Conservation (phyloP, 2,113 vertebrate genomes). For the Epinephelus cyanopodus region DNA sequence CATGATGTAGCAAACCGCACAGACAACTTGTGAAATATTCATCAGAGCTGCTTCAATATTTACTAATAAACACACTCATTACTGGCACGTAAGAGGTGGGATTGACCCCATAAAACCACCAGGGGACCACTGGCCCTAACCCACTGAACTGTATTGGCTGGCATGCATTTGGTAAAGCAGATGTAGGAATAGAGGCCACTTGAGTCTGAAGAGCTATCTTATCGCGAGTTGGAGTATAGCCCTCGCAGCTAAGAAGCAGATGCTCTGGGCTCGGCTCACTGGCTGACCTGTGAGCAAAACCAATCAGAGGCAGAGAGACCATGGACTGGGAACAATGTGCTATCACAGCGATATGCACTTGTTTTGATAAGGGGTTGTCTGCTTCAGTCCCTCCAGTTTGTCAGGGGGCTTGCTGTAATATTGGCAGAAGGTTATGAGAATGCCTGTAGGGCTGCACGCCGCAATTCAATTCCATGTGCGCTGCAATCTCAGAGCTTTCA, state of each 20-base stretch:
- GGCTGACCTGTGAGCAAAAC: slow-evolving; percentile 67
- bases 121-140: slow-evolving; percentile 26
- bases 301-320: slow-evolving; percentile 52
- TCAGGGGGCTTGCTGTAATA: slow-evolving; percentile 70
- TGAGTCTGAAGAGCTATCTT: slow-evolving; percentile 54
- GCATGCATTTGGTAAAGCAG: slow-evolving; percentile 16
- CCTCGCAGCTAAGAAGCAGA: slow-evolving; percentile 43
- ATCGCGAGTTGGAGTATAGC: slow-evolving; percentile 29
- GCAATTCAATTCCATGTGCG: slow-evolving; percentile 70
- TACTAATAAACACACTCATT: slow-evolving; percentile 61
- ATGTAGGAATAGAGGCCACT: slow-evolving; percentile 43
- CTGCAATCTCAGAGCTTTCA: slow-evolving; percentile 74
- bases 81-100: slow-evolving; percentile 26
- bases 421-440: slow-evolving; percentile 76
- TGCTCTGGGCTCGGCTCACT: slow-evolving; percentile 38
- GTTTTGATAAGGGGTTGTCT: slow-evolving; percentile 71
- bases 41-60: slow-evolving; percentile 64
- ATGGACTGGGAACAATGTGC: slow-evolving; percentile 52
- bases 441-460: slow-evolving; percentile 61
- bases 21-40: slow-evolving; percentile 63
- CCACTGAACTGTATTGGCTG: slow-evolving; percentile 48
- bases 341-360: slow-evolving; percentile 62
- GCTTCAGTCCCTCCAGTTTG: slow-evolving; percentile 55
- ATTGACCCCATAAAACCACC: slow-evolving; percentile 9
- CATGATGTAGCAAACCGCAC: slow-evolving; percentile 58